Evolutionary conservation across 2,113 vertebrate genomes (phyloP).

Genomic region (Rhabdomys dilectus): DNA sequence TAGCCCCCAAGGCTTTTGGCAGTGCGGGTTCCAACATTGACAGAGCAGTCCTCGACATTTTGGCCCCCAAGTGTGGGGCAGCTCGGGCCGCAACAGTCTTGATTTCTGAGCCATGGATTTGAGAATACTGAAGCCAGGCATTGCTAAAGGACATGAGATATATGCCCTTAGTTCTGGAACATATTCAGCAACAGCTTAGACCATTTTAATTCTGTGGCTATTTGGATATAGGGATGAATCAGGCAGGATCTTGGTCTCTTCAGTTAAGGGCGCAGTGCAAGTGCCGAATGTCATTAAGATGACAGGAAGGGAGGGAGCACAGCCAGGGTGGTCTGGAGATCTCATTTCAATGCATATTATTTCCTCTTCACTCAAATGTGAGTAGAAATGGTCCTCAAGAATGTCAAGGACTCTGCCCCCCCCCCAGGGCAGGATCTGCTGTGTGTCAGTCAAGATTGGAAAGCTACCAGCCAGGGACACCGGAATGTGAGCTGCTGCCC

Average conservation of each 20-base stretch:
- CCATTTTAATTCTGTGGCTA: background rate
- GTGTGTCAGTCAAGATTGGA: background rate
- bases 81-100: too few species aligned
- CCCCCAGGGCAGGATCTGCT: background rate
- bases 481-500: background rate
- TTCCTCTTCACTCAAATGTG: background rate
- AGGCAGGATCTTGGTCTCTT: background rate
- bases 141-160: conserved; percentile 69
- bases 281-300: background rate
- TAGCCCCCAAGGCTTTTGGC: too few species aligned
- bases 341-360: background rate
- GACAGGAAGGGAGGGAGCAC: too few species aligned
- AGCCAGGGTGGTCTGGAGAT: background rate
- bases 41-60: too few species aligned
- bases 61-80: too few species aligned
- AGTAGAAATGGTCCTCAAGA: background rate
- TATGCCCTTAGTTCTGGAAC: conserved; percentile 79
- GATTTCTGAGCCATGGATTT: conserved; percentile 70
- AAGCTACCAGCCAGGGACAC: background rate
- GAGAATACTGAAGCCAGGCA: conserved; percentile 69
- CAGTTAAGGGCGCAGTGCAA: background rate
- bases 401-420: background rate
- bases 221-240: background rate
- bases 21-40: too few species aligned
- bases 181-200: conserved; percentile 57